Evolutionary conservation across 1,140 invertebrate species (phyloP), one percentile per base, ranked within the genome.

Genomic region (Gryon sp.): DNA sequence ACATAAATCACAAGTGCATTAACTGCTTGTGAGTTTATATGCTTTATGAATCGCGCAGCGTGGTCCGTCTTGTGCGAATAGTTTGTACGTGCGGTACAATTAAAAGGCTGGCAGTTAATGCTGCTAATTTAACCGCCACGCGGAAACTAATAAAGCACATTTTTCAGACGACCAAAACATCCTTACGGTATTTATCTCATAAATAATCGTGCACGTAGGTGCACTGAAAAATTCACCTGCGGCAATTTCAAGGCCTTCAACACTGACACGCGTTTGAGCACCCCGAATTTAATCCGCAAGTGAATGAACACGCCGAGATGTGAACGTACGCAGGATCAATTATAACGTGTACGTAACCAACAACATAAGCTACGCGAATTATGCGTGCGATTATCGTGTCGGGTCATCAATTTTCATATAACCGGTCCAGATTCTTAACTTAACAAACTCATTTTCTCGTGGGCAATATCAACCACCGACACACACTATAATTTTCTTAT

Each of bases 371-470:
- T n/a, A n/a, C n/a, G n/a, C n/a, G n/a, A n/a, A n/a, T n/a, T n/a
- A n/a, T n/a, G n/a, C n/a, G n/a, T n/a, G n/a, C n/a, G n/a, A n/a
- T n/a, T n/a, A n/a, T n/a, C n/a, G n/a, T n/a, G n/a, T n/a, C 16
- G 40, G 20, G 26, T 60, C 57, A 48, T 48, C 32, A 48, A 62
- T 28, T 62, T 62, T 40, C 57, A 20, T 48, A 36, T 48, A 19
- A 38, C 14, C 40, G 19, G 9, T 8, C n/a, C 8, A 36, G 41
- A 45, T 24, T 46, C 18, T 46, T 34, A 24, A 19, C 40, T 60
- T 45, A 60, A 60, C 55, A 18, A 60, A 60, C 41, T 46, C 19
- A 60, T 60, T 46, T 41, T 30, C 55, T 24, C 28, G n/a, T 36
- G 24, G 53, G n/a, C n/a, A n/a, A n/a, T 32, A 45, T 32, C 22